Evolutionary conservation across 2,888 invertebrate species (phyloP).

Genomic region (Dasysyrphus albostriatus): DNA sequence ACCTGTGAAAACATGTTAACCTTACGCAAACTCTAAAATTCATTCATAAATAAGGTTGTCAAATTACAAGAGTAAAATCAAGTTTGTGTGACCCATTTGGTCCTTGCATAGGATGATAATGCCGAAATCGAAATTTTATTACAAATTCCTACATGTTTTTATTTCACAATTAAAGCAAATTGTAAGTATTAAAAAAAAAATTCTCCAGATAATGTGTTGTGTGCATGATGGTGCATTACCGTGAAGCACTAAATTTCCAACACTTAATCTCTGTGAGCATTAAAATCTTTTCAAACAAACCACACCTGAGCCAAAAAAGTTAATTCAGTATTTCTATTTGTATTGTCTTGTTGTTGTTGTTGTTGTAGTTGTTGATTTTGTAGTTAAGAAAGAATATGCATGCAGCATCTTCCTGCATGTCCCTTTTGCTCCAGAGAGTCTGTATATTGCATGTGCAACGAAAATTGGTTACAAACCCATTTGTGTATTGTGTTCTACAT

Average conservation of each 20-base stretch:
- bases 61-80: no score
- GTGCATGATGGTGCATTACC: not conserved
- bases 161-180: no score
- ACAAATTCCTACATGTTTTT: no score
- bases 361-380: not conserved
- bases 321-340: constrained; percentile 20
- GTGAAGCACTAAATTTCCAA: constrained; percentile 42
- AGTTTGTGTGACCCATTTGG: no score
- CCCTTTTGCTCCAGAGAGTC: not conserved
- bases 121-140: no score
- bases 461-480: constrained; percentile 14
- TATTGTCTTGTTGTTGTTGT: no score
- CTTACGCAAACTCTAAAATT: no score
- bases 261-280: constrained; percentile 59
- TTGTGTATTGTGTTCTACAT: constrained; percentile 27
- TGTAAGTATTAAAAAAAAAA: not conserved
- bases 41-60: no score
- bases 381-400: not conserved
- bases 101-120: no score
- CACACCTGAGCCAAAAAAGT: constrained; percentile 54
- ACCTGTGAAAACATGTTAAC: no score
- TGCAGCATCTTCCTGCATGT: not conserved
- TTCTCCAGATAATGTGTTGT: not conserved
- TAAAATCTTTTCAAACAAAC: constrained; percentile 61
- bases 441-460: not conserved